Evolutionary conservation across 37 sponge, comb jelly and placozoan genomes (phyloP).

Genomic region (Theonella swinhoei): DNA sequence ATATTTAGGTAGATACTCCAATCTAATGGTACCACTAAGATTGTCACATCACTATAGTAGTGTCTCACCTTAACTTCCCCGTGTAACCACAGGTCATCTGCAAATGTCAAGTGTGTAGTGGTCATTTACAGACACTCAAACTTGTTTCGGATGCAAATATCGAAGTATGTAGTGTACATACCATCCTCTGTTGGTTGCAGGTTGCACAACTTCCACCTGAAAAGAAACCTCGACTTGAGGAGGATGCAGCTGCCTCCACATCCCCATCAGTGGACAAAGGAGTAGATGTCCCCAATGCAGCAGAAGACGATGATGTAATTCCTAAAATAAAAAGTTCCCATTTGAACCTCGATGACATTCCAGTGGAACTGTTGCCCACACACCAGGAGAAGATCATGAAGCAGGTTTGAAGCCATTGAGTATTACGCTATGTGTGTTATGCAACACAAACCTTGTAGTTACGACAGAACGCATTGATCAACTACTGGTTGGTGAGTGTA

Average conservation of each 20-base stretch:
- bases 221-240: not conserved
- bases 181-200: not conserved
- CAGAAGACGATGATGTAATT: not conserved
- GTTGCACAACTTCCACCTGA: not conserved
- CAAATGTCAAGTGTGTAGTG: too few species aligned
- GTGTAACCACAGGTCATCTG: too few species aligned
- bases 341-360: slow-evolving; percentile 54
- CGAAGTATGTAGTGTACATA: too few species aligned
- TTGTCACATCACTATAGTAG: too few species aligned
- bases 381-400: slow-evolving; percentile 56
- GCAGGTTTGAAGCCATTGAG: slow-evolving; percentile 35
- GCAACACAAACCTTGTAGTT: not conserved
- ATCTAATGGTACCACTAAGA: too few species aligned
- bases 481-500: too few species aligned
- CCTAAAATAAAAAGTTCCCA: slow-evolving; percentile 20
- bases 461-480: too few species aligned
- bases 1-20: too few species aligned
- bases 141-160: too few species aligned
- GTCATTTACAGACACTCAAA: too few species aligned
- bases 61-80: too few species aligned
- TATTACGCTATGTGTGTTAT: not conserved
- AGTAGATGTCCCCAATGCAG: not conserved
- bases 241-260: not conserved
- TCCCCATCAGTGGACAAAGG: not conserved
- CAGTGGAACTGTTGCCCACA: slow-evolving; percentile 49